phyloP scores from a whole-genome alignment of 2,888 invertebrate species.

The Lycaena phlaeas region DNA sequence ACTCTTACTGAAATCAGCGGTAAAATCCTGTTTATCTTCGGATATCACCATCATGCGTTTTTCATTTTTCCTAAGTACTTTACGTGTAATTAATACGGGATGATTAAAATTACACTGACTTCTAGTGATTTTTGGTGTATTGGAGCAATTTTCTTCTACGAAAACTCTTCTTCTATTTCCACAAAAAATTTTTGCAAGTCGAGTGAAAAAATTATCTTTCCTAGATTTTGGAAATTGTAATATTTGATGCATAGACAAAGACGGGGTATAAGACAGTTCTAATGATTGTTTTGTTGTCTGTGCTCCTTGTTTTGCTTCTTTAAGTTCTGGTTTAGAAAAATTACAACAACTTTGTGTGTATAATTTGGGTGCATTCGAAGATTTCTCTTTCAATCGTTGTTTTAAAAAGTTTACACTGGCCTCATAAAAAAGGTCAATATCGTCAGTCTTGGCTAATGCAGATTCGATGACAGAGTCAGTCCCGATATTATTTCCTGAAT shows the following conservation, averaged over 20 bases:
- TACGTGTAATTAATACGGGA: too few relatives aligned
- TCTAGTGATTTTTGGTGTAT: too few relatives aligned
- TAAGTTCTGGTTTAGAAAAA: constrained; percentile 16
- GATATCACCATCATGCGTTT: too few relatives aligned
- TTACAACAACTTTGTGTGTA: constrained; percentile 39
- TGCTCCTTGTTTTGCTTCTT: too few relatives aligned
- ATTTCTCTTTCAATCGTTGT: constrained; percentile 44
- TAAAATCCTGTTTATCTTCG: too few relatives aligned
- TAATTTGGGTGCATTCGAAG: constrained; percentile 15
- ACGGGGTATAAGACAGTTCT: too few relatives aligned
- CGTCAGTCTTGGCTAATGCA: constrained; percentile 25
- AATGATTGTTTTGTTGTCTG: too few relatives aligned
- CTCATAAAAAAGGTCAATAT: constrained; percentile 45
- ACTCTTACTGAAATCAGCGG: too few relatives aligned
- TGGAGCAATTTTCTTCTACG: background rate
- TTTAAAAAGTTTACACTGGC: constrained; percentile 56
- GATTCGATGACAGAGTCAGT: constrained; percentile 15
- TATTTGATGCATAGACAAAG: constrained; percentile 50
- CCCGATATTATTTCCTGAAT: constrained; percentile 13
- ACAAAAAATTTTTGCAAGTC: constrained; percentile 38
- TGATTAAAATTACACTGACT: too few relatives aligned
- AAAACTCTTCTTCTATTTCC: constrained; percentile 26
- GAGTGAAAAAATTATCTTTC: constrained; percentile 36
- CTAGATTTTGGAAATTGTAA: constrained; percentile 51
- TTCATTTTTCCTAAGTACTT: too few relatives aligned